Conservation (phyloP, 2,113 vertebrate species). For the Ctenodactylus gundi region DNA sequence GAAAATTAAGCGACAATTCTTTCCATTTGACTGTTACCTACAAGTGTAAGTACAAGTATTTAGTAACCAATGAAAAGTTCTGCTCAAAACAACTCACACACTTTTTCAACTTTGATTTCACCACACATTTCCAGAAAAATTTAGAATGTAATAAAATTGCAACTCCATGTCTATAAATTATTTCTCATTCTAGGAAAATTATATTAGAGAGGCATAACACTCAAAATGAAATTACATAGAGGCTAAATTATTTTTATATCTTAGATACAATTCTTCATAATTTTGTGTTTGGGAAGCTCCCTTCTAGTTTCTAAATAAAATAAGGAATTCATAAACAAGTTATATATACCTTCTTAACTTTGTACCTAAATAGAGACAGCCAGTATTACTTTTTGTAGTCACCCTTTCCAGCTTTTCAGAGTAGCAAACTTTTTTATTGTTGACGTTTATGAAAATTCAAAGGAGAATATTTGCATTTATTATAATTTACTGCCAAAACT, state of each 20-base stretch:
- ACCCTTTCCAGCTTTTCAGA: slow-evolving; percentile 50
- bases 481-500: slow-evolving; percentile 58
- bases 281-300: slow-evolving; percentile 62
- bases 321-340: slow-evolving; percentile 68
- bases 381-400: slow-evolving; percentile 22
- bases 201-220: slow-evolving; percentile 58
- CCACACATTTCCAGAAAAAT: not conserved
- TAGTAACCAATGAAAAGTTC: not conserved
- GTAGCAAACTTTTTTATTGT: slow-evolving; percentile 62
- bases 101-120: not conserved
- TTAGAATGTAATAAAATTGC: not conserved
- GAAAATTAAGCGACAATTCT: not conserved
- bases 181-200: slow-evolving; percentile 60
- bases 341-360: slow-evolving; percentile 74
- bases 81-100: not conserved
- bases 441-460: slow-evolving; percentile 70
- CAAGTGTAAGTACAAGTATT: not conserved
- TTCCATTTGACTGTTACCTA: not conserved
- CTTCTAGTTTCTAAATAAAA: slow-evolving; percentile 74
- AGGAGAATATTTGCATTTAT: slow-evolving; percentile 60
- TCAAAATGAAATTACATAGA: slow-evolving; percentile 52
- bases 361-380: slow-evolving; percentile 33
- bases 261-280: slow-evolving; percentile 74
- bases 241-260: slow-evolving; percentile 74
- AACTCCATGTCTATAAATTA: slow-evolving; percentile 51